Evolutionary conservation across 35 echinoderm and acorn worm species (phyloP).

Genomic region (Diadema setosum): DNA sequence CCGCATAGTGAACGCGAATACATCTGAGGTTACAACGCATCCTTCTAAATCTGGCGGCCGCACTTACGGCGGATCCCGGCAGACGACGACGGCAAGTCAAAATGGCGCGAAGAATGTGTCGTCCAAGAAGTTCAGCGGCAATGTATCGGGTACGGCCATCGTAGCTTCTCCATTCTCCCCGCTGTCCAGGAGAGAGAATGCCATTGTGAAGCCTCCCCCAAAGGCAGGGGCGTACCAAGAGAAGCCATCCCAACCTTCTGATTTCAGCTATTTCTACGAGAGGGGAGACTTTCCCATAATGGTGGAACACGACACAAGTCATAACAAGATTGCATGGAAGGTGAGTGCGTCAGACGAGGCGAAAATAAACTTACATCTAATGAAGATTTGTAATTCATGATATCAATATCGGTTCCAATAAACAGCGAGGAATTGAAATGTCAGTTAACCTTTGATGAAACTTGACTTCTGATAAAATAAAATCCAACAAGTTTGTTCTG

Average conservation of each 20-base stretch:
- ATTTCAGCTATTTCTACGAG: conserved; percentile 79
- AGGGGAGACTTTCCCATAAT: conserved; percentile 86
- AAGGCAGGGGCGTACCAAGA: conserved; percentile 57
- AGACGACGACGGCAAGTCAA: not conserved
- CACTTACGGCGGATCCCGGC: not conserved
- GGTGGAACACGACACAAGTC: conserved; percentile 64
- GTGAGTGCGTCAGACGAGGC: conserved; percentile 20
- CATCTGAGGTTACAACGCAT: not conserved
- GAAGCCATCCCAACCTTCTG: conserved; percentile 29
- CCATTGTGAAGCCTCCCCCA: conserved; percentile 32
- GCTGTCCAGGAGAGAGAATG: not conserved
- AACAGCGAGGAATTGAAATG: no score
- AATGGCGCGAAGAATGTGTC: not conserved
- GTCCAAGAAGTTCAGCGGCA: not conserved
- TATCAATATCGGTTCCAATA: no score
- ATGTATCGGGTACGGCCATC: not conserved
- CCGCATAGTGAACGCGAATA: not conserved
- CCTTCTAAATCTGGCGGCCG: not conserved
- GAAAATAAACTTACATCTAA: not conserved
- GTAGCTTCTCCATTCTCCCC: not conserved
- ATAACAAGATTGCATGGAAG: conserved; percentile 91
- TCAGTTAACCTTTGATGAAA: no score
- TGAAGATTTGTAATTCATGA: no score
- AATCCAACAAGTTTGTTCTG: no score
- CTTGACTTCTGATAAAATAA: no score